These are phyloP conservation scores for Drosophila heteroneura DNA, from an alignment of 2,888 invertebrate genomes.

Conservation along the genomic window DNA sequence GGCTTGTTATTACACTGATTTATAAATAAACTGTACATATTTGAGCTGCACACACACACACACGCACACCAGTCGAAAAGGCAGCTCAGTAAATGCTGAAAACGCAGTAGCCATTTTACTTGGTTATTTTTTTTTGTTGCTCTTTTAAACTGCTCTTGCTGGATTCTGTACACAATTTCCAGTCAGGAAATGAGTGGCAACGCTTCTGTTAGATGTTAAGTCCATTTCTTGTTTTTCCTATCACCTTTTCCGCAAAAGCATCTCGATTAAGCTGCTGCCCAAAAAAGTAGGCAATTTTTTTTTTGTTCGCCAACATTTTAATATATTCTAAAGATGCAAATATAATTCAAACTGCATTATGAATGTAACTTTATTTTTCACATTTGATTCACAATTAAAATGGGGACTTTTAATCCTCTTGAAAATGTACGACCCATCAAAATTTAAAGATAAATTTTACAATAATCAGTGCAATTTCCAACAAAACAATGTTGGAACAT, in stretches of 20 bases:
- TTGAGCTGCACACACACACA: constrained; percentile 55
- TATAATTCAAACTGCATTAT: neutral
- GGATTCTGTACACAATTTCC: constrained; percentile 50
- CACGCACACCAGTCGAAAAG: constrained; percentile 9
- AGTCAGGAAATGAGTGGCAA: constrained; percentile 44
- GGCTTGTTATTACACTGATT: constrained; percentile 80
- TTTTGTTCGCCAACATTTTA: neutral
- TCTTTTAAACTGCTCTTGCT: neutral
- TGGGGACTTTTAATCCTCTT: neutral
- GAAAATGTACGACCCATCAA: too few species aligned
- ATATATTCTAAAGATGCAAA: neutral
- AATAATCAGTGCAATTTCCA: neutral
- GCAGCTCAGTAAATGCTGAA: constrained; percentile 33
- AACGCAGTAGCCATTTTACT: neutral
- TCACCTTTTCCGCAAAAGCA: constrained; percentile 26
- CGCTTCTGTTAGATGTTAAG: constrained; percentile 10
- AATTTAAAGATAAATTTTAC: neutral
- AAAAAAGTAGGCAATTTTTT: constrained; percentile 7
- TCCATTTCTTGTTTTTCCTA: constrained; percentile 1
- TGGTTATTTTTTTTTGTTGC: neutral
- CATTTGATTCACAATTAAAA: neutral
- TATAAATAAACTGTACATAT: constrained; percentile 80
- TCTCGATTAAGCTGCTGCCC: neutral
- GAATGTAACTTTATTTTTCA: neutral
- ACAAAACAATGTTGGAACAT: neutral